These are phyloP conservation scores for Glaucopsyche alexis DNA, from an alignment of 2,888 invertebrate genomes.

Conservation along the genomic window DNA sequence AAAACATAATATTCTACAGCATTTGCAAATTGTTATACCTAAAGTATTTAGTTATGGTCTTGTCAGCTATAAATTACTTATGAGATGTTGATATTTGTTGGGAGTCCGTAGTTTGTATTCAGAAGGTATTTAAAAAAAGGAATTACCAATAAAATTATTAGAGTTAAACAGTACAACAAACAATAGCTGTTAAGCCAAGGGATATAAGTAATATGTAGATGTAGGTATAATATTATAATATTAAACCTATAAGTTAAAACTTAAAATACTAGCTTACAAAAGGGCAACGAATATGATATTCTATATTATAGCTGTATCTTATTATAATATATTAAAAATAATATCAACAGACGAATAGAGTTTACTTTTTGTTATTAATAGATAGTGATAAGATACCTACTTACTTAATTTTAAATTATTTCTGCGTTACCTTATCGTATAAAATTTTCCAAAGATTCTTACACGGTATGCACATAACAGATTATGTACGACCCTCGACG, in stretches of 20 bases:
- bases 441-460: constrained; percentile 15
- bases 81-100: no score
- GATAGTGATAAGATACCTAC: constrained; percentile 17
- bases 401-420: constrained; percentile 1
- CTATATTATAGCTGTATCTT: not conserved
- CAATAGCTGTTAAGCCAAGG: not conserved
- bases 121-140: no score
- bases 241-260: not conserved
- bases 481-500: no score
- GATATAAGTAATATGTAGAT: not conserved
- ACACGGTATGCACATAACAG: no score
- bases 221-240: not conserved
- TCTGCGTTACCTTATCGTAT: constrained; percentile 21
- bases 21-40: not conserved
- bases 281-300: not conserved
- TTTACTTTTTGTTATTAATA: constrained; percentile 16
- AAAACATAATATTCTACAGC: not conserved
- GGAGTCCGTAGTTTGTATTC: no score
- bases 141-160: no score
- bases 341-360: not conserved
- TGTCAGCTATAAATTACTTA: not conserved
- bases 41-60: not conserved
- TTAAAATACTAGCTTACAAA: not conserved
- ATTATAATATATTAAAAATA: not conserved
- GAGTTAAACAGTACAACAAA: not conserved